Evolutionary conservation across 2,888 invertebrate genomes (phyloP), one percentile per base, ranked within the genome.

Genomic region (Drosophila paranaensis): DNA sequence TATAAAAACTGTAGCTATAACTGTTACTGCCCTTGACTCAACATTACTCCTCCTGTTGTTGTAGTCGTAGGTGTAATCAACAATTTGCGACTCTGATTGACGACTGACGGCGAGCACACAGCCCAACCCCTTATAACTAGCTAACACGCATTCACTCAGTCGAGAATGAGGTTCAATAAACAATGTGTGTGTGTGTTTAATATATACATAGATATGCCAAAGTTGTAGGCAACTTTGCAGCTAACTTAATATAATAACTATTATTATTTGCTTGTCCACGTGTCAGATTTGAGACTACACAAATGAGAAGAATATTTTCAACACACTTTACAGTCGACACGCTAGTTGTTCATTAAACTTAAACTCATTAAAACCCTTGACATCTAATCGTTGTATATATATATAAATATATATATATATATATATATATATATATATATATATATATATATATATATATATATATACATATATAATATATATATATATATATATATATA

Each of bases 81-180:
- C 81, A 87, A 87, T 88, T 88, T 82, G 87, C 87, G 72, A 86
- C 83, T 83, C 80, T 85, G 86, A 86, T 88, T 86, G 88, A 86
- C 88, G 86, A 81, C 82, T 79, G 76, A 75, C 77, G 69, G 33
- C 10, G 6, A 45, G 42, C 56, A 35, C 74, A 61, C 63, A 33
- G 48, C 42, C 56, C 16, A 20, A 40, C n/a, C 40, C n/a, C n/a
- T 54, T 16, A 61, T 35, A 55, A 48, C 57, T 40, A 46, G 68
- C 58, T 67, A 51, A 37, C 60, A 72, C 77, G 74, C 77, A 70
- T 67, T 74, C 63, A 74, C 77, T 70, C 77, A 76, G 77, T 43
- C 40, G 27, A 40, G 14, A 39, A 8, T 39, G 39, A 25, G 53
- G 53, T 54, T 54, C 53, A n/a, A 43, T 56, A 43, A 43, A 35